A percentile compares a stretch with the other conserved stretches of the same genome.
phyloP scores from a whole-genome alignment of 2,797 vertebrate genomes.

The Siniperca obscura region DNA sequence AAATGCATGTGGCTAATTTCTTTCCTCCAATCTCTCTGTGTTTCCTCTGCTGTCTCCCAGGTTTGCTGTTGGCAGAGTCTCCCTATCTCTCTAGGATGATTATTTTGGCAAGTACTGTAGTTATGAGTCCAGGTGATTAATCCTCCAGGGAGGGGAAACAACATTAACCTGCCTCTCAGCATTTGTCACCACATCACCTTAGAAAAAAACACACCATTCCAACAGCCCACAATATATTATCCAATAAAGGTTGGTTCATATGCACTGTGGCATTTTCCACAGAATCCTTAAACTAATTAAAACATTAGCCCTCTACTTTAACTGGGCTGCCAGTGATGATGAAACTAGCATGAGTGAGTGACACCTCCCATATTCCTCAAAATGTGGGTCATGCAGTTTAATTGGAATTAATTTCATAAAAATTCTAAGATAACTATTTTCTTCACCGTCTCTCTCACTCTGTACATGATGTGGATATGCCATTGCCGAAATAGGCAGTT shows the following conservation, averaged over 20 bases:
- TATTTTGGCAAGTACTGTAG: slow-evolving; percentile 75
- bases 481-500: slow-evolving; percentile 4
- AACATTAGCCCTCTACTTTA: slow-evolving; percentile 43
- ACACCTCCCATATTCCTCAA: slow-evolving; percentile 21
- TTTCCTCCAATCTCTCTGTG: slow-evolving; percentile 20
- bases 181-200: slow-evolving; percentile 80
- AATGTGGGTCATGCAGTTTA: slow-evolving; percentile 29
- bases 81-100: slow-evolving; percentile 70
- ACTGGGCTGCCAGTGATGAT: slow-evolving; percentile 17
- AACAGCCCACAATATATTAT: slow-evolving; percentile 46
- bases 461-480: not conserved
- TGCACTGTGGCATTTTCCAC: slow-evolving; percentile 41
- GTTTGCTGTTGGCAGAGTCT: slow-evolving; percentile 66
- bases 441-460: not conserved
- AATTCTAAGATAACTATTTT: slow-evolving; percentile 20
- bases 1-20: slow-evolving; percentile 47
- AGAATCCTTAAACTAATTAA: slow-evolving; percentile 63
- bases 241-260: slow-evolving; percentile 33
- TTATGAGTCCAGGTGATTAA: slow-evolving; percentile 80
- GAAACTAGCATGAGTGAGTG: slow-evolving; percentile 23
- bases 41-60: slow-evolving; percentile 50
- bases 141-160: slow-evolving; percentile 69
- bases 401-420: slow-evolving; percentile 40
- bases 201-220: slow-evolving; percentile 60
- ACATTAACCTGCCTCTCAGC: slow-evolving; percentile 78